Conservation (phyloP, 1,140 invertebrate genomes). For the Lordiphosa stackelbergi region DNA sequence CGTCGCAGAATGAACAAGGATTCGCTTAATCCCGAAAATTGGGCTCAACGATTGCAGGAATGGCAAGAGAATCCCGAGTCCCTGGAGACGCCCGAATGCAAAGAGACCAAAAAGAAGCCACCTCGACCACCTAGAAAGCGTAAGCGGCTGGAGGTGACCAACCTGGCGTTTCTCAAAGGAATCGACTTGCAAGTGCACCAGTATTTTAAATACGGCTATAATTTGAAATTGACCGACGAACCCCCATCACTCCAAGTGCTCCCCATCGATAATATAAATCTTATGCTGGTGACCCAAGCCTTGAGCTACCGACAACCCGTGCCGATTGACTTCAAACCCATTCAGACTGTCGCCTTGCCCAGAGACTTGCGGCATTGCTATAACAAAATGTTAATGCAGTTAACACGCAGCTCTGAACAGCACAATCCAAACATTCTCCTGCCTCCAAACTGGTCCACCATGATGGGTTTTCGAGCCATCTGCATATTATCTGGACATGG, state of each 20-base stretch:
- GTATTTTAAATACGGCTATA: slow-evolving; percentile 65
- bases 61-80: slow-evolving; percentile 39
- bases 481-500: slow-evolving; percentile 52
- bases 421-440: slow-evolving; percentile 9
- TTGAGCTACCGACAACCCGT: slow-evolving; percentile 16
- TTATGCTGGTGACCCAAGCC: slow-evolving; percentile 15
- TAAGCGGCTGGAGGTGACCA: background rate
- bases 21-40: slow-evolving; percentile 56
- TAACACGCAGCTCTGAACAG: background rate
- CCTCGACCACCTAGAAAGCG: background rate
- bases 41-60: slow-evolving; percentile 54
- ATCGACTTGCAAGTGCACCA: slow-evolving; percentile 34
- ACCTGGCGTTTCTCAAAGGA: background rate
- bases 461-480: slow-evolving; percentile 65
- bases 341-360: slow-evolving; percentile 17
- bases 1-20: slow-evolving; percentile 32
- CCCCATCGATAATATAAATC: slow-evolving; percentile 20
- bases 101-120: slow-evolving; percentile 4
- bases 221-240: slow-evolving; percentile 32
- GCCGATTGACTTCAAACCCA: background rate
- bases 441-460: slow-evolving; percentile 62
- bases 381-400: slow-evolving; percentile 21
- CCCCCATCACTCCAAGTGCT: slow-evolving; percentile 5
- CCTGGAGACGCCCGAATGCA: background rate
- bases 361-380: slow-evolving; percentile 22